These are phyloP conservation scores for Zaprionus taronus DNA, from an alignment of 1,140 invertebrate genomes.

Conservation along the genomic window DNA sequence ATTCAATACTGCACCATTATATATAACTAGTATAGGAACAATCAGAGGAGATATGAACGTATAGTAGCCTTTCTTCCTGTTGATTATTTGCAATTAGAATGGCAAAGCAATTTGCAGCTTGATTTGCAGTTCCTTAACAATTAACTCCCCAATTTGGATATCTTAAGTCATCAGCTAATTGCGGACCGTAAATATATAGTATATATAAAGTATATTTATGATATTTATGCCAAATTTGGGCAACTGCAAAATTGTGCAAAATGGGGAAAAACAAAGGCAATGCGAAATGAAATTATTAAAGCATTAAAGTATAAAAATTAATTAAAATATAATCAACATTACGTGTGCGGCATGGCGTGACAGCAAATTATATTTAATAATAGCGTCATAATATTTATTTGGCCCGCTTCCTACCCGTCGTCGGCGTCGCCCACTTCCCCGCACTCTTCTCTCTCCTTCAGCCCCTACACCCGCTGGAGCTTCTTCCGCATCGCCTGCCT, in stretches of 20 bases:
- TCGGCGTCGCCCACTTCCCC: slow-evolving; percentile 5
- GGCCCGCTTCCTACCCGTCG: slow-evolving; percentile 11
- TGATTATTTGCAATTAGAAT: not conserved
- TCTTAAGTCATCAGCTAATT: not conserved
- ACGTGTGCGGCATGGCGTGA: slow-evolving; percentile 74
- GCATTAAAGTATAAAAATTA: slow-evolving; percentile 76
- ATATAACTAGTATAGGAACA: too few relatives aligned
- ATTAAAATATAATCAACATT: slow-evolving; percentile 82
- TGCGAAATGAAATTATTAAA: slow-evolving; percentile 67
- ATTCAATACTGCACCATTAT: too few relatives aligned
- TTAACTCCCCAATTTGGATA: not conserved
- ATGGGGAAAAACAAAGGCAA: not conserved
- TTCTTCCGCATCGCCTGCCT: slow-evolving; percentile 4
- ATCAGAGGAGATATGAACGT: too few relatives aligned
- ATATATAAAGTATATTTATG: not conserved
- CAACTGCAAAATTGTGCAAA: not conserved
- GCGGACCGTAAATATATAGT: not conserved
- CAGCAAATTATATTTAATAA: slow-evolving; percentile 79
- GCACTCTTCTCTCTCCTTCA: slow-evolving; percentile 11
- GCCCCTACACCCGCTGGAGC: slow-evolving; percentile 1
- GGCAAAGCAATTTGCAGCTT: not conserved
- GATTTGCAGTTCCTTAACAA: not conserved
- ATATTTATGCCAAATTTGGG: not conserved
- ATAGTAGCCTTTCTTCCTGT: too few relatives aligned
- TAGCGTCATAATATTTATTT: slow-evolving; percentile 72